phyloP scores from a whole-genome alignment of 2,113 vertebrate genomes.

The Myotis lucifugus region DNA sequence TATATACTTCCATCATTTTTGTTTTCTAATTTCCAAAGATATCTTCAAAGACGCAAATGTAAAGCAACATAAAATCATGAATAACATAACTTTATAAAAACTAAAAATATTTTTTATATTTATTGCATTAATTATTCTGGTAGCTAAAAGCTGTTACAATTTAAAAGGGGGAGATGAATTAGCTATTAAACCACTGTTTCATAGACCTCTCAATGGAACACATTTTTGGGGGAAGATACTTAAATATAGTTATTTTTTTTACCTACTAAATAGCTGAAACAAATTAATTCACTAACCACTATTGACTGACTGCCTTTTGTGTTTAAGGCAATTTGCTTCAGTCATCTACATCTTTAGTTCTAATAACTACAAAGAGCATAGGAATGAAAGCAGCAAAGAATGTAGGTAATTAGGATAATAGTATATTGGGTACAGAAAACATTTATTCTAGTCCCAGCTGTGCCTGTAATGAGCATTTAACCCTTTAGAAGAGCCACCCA shows the following conservation, averaged over 20 bases:
- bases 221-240: background rate
- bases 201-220: background rate
- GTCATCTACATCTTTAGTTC: constrained; percentile 38
- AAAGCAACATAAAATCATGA: background rate
- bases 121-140: background rate
- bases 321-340: constrained; percentile 32
- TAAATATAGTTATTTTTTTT: background rate
- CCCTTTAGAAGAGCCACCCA: background rate
- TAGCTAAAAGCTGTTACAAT: background rate
- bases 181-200: background rate
- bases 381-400: background rate
- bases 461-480: constrained; percentile 31
- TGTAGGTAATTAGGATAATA: constrained; percentile 18
- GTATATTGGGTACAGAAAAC: background rate
- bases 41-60: background rate
- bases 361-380: background rate
- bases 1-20: background rate
- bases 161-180: background rate
- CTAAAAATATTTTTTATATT: background rate
- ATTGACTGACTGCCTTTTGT: background rate
- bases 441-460: background rate
- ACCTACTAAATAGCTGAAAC: constrained; percentile 20
- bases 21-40: background rate
- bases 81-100: background rate
- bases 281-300: constrained; percentile 13